These are phyloP conservation scores for Myotis brandtii DNA, from an alignment of 2,113 vertebrate genomes.

Conservation along the genomic window DNA sequence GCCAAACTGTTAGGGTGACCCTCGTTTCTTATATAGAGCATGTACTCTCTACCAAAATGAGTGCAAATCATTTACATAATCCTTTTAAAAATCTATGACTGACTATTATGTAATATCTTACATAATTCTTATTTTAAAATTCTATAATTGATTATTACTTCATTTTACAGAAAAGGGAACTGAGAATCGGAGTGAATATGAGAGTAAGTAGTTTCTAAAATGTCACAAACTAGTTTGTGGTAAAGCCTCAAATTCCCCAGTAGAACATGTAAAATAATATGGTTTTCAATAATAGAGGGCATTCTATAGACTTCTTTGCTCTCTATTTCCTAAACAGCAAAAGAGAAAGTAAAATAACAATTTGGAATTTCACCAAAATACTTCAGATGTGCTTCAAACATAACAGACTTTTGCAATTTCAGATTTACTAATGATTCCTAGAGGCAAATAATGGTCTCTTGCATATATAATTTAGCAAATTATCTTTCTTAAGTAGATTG, in stretches of 20 bases:
- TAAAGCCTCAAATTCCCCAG: not conserved
- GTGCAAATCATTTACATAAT: not conserved
- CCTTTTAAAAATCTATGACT: not conserved
- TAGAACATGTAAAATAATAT: not conserved
- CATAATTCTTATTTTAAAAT: not conserved
- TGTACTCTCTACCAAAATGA: not conserved
- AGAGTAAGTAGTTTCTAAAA: not conserved
- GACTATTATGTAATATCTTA: not conserved
- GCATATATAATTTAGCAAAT: not conserved
- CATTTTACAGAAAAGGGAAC: not conserved
- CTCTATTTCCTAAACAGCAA: not conserved
- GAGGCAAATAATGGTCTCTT: not conserved
- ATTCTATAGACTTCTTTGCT: not conserved
- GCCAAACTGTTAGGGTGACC: not conserved
- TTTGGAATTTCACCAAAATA: slow-evolving; percentile 8
- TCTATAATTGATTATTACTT: not conserved
- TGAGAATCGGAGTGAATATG: not conserved
- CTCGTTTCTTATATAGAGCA: not conserved
- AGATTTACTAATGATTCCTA: not conserved
- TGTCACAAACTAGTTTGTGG: not conserved
- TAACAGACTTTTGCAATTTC: not conserved
- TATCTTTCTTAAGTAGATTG: not conserved
- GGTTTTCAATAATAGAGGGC: not conserved
- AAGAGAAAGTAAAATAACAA: not conserved
- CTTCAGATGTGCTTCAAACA: not conserved